Base-by-base conservation (phyloP, 2,888 invertebrate species). In the Dynastes tityus region DNA sequence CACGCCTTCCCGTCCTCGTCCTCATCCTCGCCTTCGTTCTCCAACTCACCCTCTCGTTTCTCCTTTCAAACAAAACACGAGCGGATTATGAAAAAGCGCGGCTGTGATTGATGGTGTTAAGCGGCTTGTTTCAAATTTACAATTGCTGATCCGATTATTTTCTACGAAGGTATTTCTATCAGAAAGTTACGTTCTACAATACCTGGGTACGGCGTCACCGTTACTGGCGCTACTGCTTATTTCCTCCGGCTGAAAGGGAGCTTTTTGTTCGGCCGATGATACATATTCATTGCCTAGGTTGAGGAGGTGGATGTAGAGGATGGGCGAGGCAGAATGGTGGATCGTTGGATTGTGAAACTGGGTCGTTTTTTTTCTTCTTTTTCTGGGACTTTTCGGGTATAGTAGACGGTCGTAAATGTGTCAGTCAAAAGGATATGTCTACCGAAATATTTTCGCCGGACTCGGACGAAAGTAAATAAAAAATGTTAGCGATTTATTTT, bases 41-140 rank as follows among this genome's bases (percentile, higher is more conserved):
- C 11, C 2, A 9, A 8, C 45, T 45, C 45, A 11, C 8, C n/a
- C 16, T n/a, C 55, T 16, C 55, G n/a, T 16, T 16, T 16, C 16
- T 32, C 40, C 37, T 55, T 37, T 71, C 32, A 40, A 58, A 71
- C 71, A 71, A 71, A 71, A 71, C 71, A 71, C 71, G 37, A 55
- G 16, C 55, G 77, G 77, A 77, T 77, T 77, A 77, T 77, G 67
- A 77, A 70, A 77, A 68, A 55, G 37, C 77, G 70, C 80, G 11
- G 45, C 9, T 78, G 81, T 84, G 84, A 84, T 84, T 83, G 83
- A 84, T 84, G 81, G 81, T 82, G 77, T 73, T 84, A 85, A 85
- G 85, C 84, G 79, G 85, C 85, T 85, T 84, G 82, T 83, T 82
- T 82, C 80, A 82, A 84, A 85, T 84, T 85, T 84, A 84, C 85